Base-by-base conservation (phyloP, 1,140 invertebrate species). In the Pararge aegeria region DNA sequence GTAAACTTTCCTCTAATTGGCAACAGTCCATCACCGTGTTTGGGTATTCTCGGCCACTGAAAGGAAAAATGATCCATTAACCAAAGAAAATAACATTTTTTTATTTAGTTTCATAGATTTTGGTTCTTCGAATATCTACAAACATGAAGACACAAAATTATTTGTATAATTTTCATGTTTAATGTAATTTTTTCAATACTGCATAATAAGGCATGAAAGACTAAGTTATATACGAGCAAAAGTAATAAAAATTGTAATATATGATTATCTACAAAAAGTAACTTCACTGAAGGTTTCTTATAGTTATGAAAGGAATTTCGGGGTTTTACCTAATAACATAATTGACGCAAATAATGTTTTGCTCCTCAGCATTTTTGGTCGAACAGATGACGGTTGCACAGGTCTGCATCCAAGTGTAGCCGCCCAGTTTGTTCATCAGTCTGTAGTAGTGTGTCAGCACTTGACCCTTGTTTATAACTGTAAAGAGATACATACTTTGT, bases 361-460 rank as follows among this genome's bases (percentile, higher is more conserved):
- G 97, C 80, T 98, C 97, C 61, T 99, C 97, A 2, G 96, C 94
- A 74, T 97, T 98, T 90, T 98, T 98, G 6, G 95, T 95, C 80
- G 95, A 98, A 89, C 96, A 98, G 38, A 99, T 97, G 6, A 99
- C 96, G 0, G 97, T 99, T 20, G 97, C 97, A 86, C 98, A 99
- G 0, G 96, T 98, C 89, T 99, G 98, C 50, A 98, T 91, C 97
- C 97, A 99, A 21, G 96, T 97, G 89, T 96, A 98, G 1, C 98
- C 98, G 4, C 97, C 98, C 65, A 94, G 95, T 87, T 98, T 98
- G 90, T 98, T 98, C 94, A 99, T 97, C 66, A 99, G 75, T 75
- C 97, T 93, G 87, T 97, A 98, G 90, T 98, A 99, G 80, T 97
- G 96, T 5, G 97, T 98, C 87, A 99, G 92, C 20, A 98, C 97